Conservation (phyloP, 2,113 vertebrate genomes). For the Microcebus jonahi region DNA sequence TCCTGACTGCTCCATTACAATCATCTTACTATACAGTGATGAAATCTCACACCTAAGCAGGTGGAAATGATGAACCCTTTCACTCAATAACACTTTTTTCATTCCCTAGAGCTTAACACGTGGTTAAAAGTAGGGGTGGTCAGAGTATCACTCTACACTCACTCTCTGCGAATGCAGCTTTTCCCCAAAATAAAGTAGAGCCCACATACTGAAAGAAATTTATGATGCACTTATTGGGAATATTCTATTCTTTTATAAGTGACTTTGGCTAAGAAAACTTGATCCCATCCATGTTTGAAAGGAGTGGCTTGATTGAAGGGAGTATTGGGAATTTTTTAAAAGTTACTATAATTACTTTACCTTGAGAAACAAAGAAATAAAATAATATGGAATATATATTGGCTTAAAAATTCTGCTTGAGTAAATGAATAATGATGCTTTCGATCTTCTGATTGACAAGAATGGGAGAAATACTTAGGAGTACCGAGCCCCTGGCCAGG, state of each 20-base stretch:
- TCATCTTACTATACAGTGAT: neutral
- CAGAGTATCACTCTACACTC: neutral
- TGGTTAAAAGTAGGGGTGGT: neutral
- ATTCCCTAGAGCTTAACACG: neutral
- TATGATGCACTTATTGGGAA: neutral
- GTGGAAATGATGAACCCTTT: neutral
- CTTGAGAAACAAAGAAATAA: conserved; percentile 1
- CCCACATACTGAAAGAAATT: neutral
- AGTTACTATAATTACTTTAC: neutral
- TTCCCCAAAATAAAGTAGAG: neutral
- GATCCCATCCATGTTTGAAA: neutral
- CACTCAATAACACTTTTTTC: neutral
- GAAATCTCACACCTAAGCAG: neutral
- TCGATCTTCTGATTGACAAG: neutral
- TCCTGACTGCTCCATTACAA: neutral
- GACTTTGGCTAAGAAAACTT: neutral
- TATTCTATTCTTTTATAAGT: neutral
- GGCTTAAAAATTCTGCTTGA: neutral
- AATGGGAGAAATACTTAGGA: neutral
- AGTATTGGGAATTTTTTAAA: neutral
- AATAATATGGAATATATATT: neutral
- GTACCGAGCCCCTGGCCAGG: too few relatives aligned
- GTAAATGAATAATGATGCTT: neutral
- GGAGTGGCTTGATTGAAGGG: neutral
- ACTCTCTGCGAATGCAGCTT: neutral